Conservation (phyloP, 2,888 invertebrate species). For the Hydrotaea diabolus region DNA sequence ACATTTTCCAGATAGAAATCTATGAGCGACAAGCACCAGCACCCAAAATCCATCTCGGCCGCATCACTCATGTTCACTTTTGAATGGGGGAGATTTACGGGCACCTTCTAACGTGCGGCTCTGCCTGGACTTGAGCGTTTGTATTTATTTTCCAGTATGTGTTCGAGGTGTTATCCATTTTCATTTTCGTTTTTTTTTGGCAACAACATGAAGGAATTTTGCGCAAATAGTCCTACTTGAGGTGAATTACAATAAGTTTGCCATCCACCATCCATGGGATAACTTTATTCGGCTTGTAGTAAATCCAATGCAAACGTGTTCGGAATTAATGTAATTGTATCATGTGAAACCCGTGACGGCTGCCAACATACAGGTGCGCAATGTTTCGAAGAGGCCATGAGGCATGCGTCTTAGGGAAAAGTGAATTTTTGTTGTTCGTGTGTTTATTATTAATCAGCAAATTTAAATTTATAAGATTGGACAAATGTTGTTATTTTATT, state of each 20-base stretch:
- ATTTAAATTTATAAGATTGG: conserved; percentile 36
- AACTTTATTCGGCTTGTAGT: conserved; percentile 36
- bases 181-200: conserved; percentile 28
- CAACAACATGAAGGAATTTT: conserved; percentile 34
- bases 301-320: conserved; percentile 62
- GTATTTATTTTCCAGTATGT: conserved; percentile 1
- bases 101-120: not conserved
- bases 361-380: not conserved
- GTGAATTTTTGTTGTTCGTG: conserved; percentile 35
- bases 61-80: conserved; percentile 37
- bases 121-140: not conserved
- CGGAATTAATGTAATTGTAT: conserved; percentile 58
- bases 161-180: conserved; percentile 29
- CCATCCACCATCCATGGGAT: conserved; percentile 8
- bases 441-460: conserved; percentile 56
- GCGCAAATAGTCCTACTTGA: conserved; percentile 52
- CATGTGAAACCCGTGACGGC: not conserved
- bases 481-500: not conserved
- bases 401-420: conserved; percentile 36
- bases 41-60: conserved; percentile 37
- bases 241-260: conserved; percentile 58
- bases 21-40: conserved; percentile 15
- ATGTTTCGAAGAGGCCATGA: not conserved
- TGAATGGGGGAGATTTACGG: conserved; percentile 22
- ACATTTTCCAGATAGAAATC: conserved; percentile 52